These are phyloP conservation scores for Tridacna gigas DNA, from an alignment of 2,888 invertebrate species.

Conservation along the genomic window DNA sequence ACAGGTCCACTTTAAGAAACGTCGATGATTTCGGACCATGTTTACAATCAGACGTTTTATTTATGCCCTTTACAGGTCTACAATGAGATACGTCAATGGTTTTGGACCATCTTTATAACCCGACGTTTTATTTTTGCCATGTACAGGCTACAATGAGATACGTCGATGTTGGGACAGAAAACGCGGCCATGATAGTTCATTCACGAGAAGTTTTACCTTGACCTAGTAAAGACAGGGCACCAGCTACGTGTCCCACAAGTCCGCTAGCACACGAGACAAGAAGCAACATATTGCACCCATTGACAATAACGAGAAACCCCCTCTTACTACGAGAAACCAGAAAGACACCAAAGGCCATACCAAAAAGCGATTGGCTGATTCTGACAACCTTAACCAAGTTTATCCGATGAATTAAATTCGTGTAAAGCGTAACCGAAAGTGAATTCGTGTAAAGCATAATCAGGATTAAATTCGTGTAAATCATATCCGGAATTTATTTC, in stretches of 20 bases:
- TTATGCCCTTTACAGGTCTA: no score
- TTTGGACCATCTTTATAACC: no score
- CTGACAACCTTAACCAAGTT: conserved; percentile 11
- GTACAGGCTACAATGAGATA: conserved; percentile 50
- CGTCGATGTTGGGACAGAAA: conserved; percentile 47
- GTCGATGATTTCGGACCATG: no score
- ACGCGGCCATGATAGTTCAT: conserved; percentile 28
- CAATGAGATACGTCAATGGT: no score
- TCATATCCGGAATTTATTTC: no score
- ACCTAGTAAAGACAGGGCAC: conserved; percentile 41
- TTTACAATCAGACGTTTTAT: no score
- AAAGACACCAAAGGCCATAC: neutral
- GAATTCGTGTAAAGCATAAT: no score
- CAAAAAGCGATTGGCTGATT: conserved; percentile 10
- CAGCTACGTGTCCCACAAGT: conserved; percentile 25
- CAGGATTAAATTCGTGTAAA: no score
- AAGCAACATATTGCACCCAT: neutral
- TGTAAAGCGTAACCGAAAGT: no score
- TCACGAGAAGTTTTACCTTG: conserved; percentile 46
- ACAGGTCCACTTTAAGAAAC: no score
- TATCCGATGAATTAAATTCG: neutral
- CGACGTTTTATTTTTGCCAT: neutral
- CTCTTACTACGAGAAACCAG: neutral
- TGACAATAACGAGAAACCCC: neutral
- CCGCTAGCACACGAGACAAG: neutral